Base-by-base conservation (phyloP, 1,140 invertebrate genomes). In the Pseudomyrmex pallidus region DNA sequence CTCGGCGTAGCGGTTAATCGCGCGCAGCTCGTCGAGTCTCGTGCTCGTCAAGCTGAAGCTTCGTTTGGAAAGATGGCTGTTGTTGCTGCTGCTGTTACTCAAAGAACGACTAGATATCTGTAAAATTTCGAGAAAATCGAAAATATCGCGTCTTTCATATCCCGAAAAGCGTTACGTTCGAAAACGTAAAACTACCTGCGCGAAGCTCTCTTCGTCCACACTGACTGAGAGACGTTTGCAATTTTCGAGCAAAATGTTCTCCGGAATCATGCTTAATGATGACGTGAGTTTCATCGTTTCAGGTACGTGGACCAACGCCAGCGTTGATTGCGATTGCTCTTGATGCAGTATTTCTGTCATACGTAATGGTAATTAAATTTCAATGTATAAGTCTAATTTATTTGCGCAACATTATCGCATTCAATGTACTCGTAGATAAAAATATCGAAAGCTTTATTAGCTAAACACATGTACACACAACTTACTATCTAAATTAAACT, bases 1-100 rank as follows among this genome's bases (percentile, higher is more conserved):
- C 94, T 98, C 98, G n/a, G 98, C 97, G 93, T 98, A 98, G 88
- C 97, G 96, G 95, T 98, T 98, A 74, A 98, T 96, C 80, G 96
- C 97, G 87, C 97, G 95, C 52, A 98, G 94, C 91, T 98, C 97
- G 76, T 98, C 97, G 89, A 97, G 94, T 35, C 97, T 98, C 96
- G 89, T 93, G 63, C 84, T 91, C n/a, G 66, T 9, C 12, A 25
- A 12, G 2, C 9, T 89, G 54, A 25, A 12, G 1, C 9, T 89
- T 50, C 92, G 92, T 89, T 92, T 95, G 94, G 92, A 96, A 95
- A 74, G 96, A 96, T 83, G 96, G 95, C 88, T 96, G 95, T 91
- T 92, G 59, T 93, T 94, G 46, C 96, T 96, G 95, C 87, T 96
- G 95, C 92, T 92, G 56, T 94, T 94, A 48, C 96, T 97, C 10